Conservation (phyloP, 2,888 invertebrate species). For the Cetonia aurata region DNA sequence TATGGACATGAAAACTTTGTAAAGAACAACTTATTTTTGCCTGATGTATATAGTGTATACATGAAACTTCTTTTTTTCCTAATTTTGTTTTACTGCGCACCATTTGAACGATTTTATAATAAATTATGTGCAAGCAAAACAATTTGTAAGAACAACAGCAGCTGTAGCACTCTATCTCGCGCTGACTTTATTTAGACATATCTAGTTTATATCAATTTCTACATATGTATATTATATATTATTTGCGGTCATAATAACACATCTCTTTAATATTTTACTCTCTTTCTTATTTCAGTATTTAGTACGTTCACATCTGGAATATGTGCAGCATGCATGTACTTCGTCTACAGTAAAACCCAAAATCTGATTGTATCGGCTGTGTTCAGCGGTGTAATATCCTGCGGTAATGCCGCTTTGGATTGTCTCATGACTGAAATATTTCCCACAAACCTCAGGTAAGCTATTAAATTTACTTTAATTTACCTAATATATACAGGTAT, state of each 20-base stretch:
- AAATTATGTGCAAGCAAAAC: too few relatives aligned
- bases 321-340: constrained; percentile 88
- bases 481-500: not conserved
- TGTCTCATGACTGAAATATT: constrained; percentile 95
- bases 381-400: constrained; percentile 90
- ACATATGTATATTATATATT: not conserved
- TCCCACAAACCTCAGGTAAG: constrained; percentile 87
- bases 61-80: too few relatives aligned
- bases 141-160: too few relatives aligned
- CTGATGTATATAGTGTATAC: too few relatives aligned
- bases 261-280: not conserved
- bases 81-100: too few relatives aligned
- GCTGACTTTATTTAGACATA: too few relatives aligned
- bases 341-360: constrained; percentile 85
- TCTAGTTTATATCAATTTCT: too few relatives aligned
- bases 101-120: too few relatives aligned
- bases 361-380: constrained; percentile 87
- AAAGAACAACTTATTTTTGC: too few relatives aligned
- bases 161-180: too few relatives aligned
- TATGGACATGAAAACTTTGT: too few relatives aligned
- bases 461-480: constrained; percentile 1
- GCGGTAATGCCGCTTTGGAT: constrained; percentile 91
- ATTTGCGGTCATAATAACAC: too few relatives aligned
- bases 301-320: constrained; percentile 87
- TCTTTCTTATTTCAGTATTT: constrained; percentile 72